A percentile compares a stretch with the other conserved stretches of the same genome.
These are phyloP conservation scores for Holothuria scabra DNA, from an alignment of 53 echinoderm and acorn worm species.

Conservation along the genomic window DNA sequence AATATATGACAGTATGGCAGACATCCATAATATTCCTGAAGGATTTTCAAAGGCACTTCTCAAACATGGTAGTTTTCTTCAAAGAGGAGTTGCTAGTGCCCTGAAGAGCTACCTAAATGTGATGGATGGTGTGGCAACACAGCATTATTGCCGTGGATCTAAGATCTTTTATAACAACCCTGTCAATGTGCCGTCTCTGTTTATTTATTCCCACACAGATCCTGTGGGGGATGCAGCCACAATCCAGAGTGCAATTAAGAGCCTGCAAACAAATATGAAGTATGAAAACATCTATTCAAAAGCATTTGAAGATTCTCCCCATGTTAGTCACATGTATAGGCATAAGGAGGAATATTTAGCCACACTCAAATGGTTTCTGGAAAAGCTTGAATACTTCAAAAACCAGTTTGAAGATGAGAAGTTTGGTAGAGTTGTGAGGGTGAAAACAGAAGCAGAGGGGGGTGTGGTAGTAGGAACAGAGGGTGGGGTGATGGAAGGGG, in stretches of 20 bases:
- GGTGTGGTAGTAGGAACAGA: background rate
- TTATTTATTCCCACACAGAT: slow-evolving; percentile 92
- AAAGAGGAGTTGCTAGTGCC: slow-evolving; percentile 24
- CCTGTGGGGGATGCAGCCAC: slow-evolving; percentile 71
- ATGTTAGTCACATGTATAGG: slow-evolving; percentile 91
- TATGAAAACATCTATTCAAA: slow-evolving; percentile 80
- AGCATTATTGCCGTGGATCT: slow-evolving; percentile 73
- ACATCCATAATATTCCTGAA: slow-evolving; percentile 69
- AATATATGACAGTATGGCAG: slow-evolving; percentile 91
- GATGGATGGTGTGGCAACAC: slow-evolving; percentile 62
- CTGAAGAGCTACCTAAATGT: slow-evolving; percentile 62
- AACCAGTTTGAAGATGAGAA: slow-evolving; percentile 33
- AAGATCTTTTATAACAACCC: slow-evolving; percentile 78
- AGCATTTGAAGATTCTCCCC: slow-evolving; percentile 81
- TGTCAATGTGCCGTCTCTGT: slow-evolving; percentile 77
- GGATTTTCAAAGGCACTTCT: slow-evolving; percentile 68
- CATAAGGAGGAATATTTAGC: slow-evolving; percentile 82
- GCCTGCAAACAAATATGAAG: slow-evolving; percentile 68
- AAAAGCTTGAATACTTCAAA: slow-evolving; percentile 68
- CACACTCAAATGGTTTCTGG: slow-evolving; percentile 61
- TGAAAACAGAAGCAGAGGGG: slow-evolving; percentile 1
- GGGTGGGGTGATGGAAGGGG: no score
- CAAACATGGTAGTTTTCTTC: slow-evolving; percentile 25
- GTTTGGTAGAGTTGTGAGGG: background rate
- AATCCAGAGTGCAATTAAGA: slow-evolving; percentile 62